Evolutionary conservation across 2,113 vertebrate species (phyloP).

Genomic region (Colistium nudipinnis): DNA sequence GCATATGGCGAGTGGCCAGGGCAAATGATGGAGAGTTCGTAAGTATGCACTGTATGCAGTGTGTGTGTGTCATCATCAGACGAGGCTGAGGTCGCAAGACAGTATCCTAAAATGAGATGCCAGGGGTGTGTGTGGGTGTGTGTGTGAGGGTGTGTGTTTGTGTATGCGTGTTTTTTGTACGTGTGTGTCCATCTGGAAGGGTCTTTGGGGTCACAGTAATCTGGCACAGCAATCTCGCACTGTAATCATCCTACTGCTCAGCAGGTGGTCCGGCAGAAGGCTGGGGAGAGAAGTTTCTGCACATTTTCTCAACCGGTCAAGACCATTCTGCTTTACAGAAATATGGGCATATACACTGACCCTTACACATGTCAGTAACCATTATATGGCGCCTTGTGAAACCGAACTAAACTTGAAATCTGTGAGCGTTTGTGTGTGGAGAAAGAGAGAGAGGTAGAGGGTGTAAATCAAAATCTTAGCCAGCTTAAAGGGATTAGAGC

Average conservation of each 20-base stretch:
- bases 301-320: slow-evolving; percentile 35
- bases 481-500: slow-evolving; percentile 9
- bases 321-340: slow-evolving; percentile 12
- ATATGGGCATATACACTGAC: neutral
- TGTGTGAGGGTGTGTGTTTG: slow-evolving; percentile 20
- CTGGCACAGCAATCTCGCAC: slow-evolving; percentile 74
- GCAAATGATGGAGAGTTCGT: slow-evolving; percentile 44
- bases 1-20: slow-evolving; percentile 4
- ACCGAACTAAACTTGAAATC: neutral
- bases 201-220: slow-evolving; percentile 75
- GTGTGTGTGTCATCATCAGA: slow-evolving; percentile 48
- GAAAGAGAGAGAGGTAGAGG: too few relatives aligned
- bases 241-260: slow-evolving; percentile 75
- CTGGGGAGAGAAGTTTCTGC: slow-evolving; percentile 65
- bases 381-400: neutral
- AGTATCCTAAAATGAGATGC: slow-evolving; percentile 57
- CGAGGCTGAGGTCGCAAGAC: slow-evolving; percentile 35
- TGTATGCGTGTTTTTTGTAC: slow-evolving; percentile 47
- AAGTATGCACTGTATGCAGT: slow-evolving; percentile 48
- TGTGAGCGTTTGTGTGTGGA: too few relatives aligned
- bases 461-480: neutral
- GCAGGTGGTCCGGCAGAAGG: slow-evolving; percentile 75
- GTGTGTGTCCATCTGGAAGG: slow-evolving; percentile 73
- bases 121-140: slow-evolving; percentile 51
- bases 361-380: neutral